Evolutionary conservation across 2,797 vertebrate genomes (phyloP).

Genomic region (Crocodylus rhombifer): DNA sequence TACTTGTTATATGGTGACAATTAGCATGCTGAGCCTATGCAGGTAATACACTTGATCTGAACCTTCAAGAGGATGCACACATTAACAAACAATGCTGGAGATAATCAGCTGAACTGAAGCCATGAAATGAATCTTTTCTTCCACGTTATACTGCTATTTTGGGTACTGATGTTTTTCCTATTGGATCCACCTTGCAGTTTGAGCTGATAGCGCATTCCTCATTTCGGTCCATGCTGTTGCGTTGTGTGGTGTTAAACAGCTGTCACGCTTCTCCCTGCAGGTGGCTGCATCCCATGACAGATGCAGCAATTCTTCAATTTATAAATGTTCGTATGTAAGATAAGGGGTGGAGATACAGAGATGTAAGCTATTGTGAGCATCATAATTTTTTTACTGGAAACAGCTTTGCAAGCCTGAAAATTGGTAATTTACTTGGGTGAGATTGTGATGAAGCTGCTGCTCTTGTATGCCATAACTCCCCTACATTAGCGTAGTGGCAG

Average conservation of each 20-base stretch:
- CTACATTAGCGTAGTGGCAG: not conserved
- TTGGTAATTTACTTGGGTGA: not conserved
- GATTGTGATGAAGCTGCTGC: not conserved
- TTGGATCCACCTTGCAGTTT: not conserved
- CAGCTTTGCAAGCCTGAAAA: not conserved
- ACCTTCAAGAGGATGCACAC: not conserved
- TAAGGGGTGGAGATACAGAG: not conserved
- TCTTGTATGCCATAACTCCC: not conserved
- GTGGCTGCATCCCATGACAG: not conserved
- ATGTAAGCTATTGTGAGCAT: not conserved
- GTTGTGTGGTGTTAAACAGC: not conserved
- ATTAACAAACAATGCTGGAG: not conserved
- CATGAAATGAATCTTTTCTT: not conserved
- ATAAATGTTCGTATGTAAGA: not conserved
- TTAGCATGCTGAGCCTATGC: not conserved
- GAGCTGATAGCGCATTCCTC: not conserved
- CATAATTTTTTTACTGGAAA: not conserved
- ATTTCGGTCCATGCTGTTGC: not conserved
- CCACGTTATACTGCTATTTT: not conserved
- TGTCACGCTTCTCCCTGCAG: not conserved
- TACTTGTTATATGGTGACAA: not conserved
- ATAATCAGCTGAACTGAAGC: not conserved
- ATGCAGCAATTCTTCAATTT: not conserved
- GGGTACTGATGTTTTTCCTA: not conserved
- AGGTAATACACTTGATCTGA: not conserved